phyloP scores from a whole-genome alignment of 2,113 vertebrate species.

The Hippoglossus stenolepis region DNA sequence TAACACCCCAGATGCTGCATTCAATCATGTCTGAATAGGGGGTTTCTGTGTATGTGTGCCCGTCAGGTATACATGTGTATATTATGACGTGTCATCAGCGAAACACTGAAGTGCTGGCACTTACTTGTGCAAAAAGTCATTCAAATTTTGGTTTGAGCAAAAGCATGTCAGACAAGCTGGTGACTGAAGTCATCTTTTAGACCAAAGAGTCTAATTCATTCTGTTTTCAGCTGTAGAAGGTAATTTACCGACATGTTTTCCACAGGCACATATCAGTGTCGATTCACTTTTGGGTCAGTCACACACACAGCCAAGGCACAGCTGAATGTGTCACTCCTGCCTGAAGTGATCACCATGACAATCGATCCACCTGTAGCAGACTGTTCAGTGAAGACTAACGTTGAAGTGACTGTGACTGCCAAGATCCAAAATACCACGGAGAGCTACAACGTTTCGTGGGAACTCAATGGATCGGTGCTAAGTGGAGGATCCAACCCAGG shows the following conservation, averaged over 20 bases:
- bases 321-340: slow-evolving; percentile 65
- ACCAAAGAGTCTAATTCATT: too few relatives aligned
- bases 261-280: slow-evolving; percentile 73
- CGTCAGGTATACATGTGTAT: too few relatives aligned
- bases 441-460: neutral
- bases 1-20: too few relatives aligned
- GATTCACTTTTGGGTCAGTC: slow-evolving; percentile 58
- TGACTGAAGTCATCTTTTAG: too few relatives aligned
- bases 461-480: fast-evolving
- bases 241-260: neutral
- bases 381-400: neutral
- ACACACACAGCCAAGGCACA: slow-evolving; percentile 43
- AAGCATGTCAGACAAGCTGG: too few relatives aligned
- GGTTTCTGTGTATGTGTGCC: too few relatives aligned
- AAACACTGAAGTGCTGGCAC: too few relatives aligned
- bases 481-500: fast-evolving
- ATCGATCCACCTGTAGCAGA: slow-evolving; percentile 42
- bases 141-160: too few relatives aligned
- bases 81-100: too few relatives aligned
- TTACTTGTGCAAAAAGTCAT: too few relatives aligned
- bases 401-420: neutral
- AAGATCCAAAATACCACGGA: slow-evolving; percentile 24
- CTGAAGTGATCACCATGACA: slow-evolving; percentile 56
- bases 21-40: too few relatives aligned
- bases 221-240: too few relatives aligned